Base-by-base conservation (phyloP, 2,888 invertebrate species). In the Epirrhoe alternata region DNA sequence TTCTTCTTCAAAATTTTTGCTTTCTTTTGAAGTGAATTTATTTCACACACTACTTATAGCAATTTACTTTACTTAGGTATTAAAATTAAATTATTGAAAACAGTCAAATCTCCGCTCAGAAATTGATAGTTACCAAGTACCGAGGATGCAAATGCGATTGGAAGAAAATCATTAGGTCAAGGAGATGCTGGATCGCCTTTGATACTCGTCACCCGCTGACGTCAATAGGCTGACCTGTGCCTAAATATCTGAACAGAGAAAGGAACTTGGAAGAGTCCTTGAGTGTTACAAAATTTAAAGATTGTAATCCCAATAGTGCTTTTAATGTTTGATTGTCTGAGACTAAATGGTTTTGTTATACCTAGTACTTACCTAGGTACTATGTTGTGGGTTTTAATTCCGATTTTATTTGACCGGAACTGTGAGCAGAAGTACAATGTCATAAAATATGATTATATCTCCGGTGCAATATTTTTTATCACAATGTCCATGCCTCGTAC, bases 131-230 rank as follows among this genome's bases (percentile, higher is more conserved):
- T 33, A 63, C 45, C 24, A 45, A 63, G 56, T 64, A 64, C n/a
- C n/a, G n/a, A n/a, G 47, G 47, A 65, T 61, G 60, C 56, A 58
- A 60, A 67, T 64, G 49, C 45, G 59, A 60, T 70, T 61, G 66
- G 59, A 68, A 61, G 62, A 33, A 52, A 45, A 42, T 68, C 47
- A 49, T 60, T 58, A 54, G 61, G 68, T 71, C 71, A 71, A 71
- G 59, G 68, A 61, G 55, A 59, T 42, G 6, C 51, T 45, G 45
- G 50, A 35, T 38, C 45, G 49, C 49, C 30, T 54, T 61, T 33
- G 60, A 60, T 42, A 45, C 60, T 50, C 50, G 33, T 49, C 58
- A 50, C 35, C 58, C 49, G 38, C n/a, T 58, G 42, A 51, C 42
- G 51, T 59, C 51, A 33, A 50, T 58, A 38, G 14, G 38, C 30